Evolutionary conservation across 2,113 vertebrate genomes (phyloP), one percentile per base, ranked within the genome.

Genomic region (Passer domesticus): DNA sequence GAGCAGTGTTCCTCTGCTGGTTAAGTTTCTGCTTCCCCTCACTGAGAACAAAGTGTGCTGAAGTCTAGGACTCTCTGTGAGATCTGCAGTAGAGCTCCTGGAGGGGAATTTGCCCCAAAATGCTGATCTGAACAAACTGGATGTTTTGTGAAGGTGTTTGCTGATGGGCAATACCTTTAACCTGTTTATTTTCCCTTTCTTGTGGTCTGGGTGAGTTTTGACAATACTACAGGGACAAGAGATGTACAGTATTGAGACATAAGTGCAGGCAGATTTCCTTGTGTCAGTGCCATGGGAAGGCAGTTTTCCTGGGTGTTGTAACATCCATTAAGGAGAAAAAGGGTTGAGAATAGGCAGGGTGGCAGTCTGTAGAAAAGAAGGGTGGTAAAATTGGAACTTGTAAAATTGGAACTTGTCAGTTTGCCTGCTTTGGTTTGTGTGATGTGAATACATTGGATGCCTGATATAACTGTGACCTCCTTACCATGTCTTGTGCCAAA

Each of bases 201-300:
- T 17, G 39, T 50, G 15, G 3, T 58, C 72, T 67, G 30, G 5
- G 4, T 24, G 23, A 20, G 8, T 58, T 74, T 59, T 43, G 43
- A 13, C 8, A 31, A 27, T n/a, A 4, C 17, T 63, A 2, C 0
- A 4, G 30, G 24, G 10, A 8, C 21, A 59, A 77, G 30, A 5
- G 7, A 15, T 2, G 9, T 31, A 2, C 27, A 35, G 11, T 58
- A 52, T 43, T 30, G 60, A 63, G 12, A 15, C 3, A 2, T 5
- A 37, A 44, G 13, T 2, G 7, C 35, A 66, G 23, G 6, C 31
- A 28, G 41, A 46, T 43, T 81, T 83, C 35, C n/a, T 59, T 64
- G 7, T 56, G 30, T 9, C 28, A 17, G 12, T 83, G 21, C 27
- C 9, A 19, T 14, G 22, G 39, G 12, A n/a, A 25, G 30, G 30